Conservation (phyloP, 2,113 vertebrate species). For the Conger conger region DNA sequence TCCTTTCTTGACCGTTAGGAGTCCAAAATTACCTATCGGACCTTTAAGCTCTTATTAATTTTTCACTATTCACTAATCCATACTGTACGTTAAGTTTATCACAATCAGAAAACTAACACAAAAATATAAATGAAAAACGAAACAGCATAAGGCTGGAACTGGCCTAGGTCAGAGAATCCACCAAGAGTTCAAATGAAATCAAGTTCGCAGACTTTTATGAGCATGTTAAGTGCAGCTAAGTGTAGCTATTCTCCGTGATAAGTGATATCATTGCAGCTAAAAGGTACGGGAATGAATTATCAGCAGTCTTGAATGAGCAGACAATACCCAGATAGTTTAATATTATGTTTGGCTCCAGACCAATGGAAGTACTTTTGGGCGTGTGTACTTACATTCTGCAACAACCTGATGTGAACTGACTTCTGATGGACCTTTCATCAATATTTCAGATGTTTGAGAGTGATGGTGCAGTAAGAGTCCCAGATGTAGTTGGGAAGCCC, state of each 20-base stretch:
- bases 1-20: no score
- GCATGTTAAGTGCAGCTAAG: background rate
- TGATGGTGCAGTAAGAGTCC: background rate
- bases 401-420: background rate
- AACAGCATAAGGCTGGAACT: background rate
- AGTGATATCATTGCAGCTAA: background rate
- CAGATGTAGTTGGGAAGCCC: background rate
- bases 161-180: background rate
- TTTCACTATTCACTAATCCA: no score
- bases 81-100: background rate
- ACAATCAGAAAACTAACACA: background rate
- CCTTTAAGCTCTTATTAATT: no score
- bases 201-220: background rate
- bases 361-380: background rate
- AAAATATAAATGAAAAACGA: background rate
- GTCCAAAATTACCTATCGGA: no score
- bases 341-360: background rate
- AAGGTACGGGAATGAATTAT: conserved; percentile 6
- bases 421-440: background rate
- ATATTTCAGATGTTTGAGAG: background rate
- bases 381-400: background rate
- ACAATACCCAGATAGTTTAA: background rate
- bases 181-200: background rate
- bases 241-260: background rate
- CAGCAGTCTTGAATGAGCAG: background rate